phyloP scores from a whole-genome alignment of 2,888 invertebrate species.

The Loripinus fragilis region DNA sequence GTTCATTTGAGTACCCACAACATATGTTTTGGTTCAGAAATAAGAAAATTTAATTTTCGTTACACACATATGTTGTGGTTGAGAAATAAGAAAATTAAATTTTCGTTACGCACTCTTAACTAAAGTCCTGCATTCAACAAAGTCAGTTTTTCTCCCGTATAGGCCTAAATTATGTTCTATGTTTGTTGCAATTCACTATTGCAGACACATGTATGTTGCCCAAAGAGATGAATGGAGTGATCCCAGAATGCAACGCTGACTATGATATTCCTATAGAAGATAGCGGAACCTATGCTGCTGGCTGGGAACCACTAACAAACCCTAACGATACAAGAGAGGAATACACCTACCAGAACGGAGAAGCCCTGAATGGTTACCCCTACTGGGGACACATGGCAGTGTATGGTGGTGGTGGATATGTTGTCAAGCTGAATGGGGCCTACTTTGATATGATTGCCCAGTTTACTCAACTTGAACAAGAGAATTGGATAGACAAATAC shows the following conservation, averaged over 20 bases:
- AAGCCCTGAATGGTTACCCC: conserved; percentile 83
- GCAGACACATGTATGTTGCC: conserved; percentile 71
- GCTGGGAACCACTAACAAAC: conserved; percentile 71
- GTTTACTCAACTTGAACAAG: conserved; percentile 79
- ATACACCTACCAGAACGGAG: conserved; percentile 79
- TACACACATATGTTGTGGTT: too few relatives aligned
- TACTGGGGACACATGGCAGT: conserved; percentile 82
- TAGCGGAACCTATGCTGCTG: conserved; percentile 67
- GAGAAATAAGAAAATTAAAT: too few relatives aligned
- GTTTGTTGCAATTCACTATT: too few relatives aligned
- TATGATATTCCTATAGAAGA: conserved; percentile 77
- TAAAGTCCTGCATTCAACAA: too few relatives aligned
- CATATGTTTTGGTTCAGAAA: too few relatives aligned
- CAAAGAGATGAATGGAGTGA: conserved; percentile 56
- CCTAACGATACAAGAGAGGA: conserved; percentile 59
- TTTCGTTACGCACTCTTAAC: too few relatives aligned
- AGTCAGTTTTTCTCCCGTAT: too few relatives aligned
- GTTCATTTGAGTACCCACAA: too few relatives aligned
- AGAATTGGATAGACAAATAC: conserved; percentile 84
- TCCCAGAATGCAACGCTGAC: conserved; percentile 75
- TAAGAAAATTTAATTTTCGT: too few relatives aligned
- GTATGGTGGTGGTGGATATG: conserved; percentile 85
- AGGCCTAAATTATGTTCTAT: too few relatives aligned
- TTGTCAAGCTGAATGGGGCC: conserved; percentile 81
- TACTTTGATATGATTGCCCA: conserved; percentile 72